A percentile compares a stretch with the other conserved stretches of the same genome.
Evolutionary conservation across 1,140 invertebrate genomes (phyloP).

Genomic region (Theocolax elegans): DNA sequence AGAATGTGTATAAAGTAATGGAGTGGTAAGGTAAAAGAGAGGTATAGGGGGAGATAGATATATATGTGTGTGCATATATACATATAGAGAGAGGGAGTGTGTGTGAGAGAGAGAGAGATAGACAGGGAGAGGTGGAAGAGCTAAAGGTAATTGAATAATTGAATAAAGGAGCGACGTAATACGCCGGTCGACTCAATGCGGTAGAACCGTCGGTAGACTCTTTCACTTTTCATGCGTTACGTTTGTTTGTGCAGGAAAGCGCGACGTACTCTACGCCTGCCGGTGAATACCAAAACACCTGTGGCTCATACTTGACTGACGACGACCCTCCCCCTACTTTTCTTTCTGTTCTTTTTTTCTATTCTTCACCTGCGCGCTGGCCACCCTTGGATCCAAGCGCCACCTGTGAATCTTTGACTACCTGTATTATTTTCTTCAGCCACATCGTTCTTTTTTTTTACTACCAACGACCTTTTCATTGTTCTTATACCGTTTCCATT

Average conservation of each 20-base stretch:
- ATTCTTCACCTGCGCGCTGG: not conserved
- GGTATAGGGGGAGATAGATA: too few relatives aligned
- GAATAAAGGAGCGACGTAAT: not conserved
- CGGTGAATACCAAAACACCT: slow-evolving; percentile 57
- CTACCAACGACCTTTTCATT: too few relatives aligned
- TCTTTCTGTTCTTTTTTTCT: not conserved
- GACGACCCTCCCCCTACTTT: not conserved
- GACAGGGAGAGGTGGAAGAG: too few relatives aligned
- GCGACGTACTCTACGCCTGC: slow-evolving; percentile 49
- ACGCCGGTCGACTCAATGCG: not conserved
- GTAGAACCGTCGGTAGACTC: not conserved
- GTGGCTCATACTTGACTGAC: slow-evolving; percentile 37
- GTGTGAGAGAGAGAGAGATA: too few relatives aligned
- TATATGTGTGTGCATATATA: too few relatives aligned
- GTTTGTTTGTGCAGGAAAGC: slow-evolving; percentile 31
- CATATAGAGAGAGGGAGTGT: too few relatives aligned
- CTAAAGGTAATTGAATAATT: not conserved
- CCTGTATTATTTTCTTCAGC: too few relatives aligned
- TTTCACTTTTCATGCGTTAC: slow-evolving; percentile 18
- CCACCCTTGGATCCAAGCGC: not conserved
- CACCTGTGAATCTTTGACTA: not conserved
- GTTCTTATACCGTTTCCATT: too few relatives aligned
- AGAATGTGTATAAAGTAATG: too few relatives aligned
- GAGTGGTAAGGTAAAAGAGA: too few relatives aligned
- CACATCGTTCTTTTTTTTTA: too few relatives aligned